These are phyloP conservation scores for Oxystoma pomonae DNA, from an alignment of 2,888 invertebrate species.

Conservation along the genomic window DNA sequence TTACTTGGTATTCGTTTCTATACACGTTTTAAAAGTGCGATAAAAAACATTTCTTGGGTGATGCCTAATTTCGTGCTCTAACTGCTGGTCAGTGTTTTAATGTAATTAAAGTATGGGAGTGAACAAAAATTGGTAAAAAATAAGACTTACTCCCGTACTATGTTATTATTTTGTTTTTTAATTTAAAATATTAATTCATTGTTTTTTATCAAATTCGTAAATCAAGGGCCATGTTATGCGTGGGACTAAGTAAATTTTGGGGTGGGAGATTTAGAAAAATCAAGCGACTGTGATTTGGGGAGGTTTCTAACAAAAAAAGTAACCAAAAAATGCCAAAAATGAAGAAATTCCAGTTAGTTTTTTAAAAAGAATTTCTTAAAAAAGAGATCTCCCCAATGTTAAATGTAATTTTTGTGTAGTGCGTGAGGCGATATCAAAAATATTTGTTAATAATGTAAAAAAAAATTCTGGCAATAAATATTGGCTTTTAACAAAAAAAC, in stretches of 20 bases:
- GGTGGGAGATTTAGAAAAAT: slow-evolving; percentile 35
- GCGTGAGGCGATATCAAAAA: neutral
- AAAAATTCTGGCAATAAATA: slow-evolving; percentile 41
- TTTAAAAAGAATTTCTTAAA: slow-evolving; percentile 29
- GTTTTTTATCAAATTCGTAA: neutral
- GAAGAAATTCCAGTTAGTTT: slow-evolving; percentile 33
- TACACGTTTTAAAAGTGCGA: too few relatives aligned
- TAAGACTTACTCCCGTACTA: too few relatives aligned
- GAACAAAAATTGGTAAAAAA: too few relatives aligned
- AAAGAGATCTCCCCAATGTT: slow-evolving; percentile 45
- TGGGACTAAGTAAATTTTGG: slow-evolving; percentile 14
- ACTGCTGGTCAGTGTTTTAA: too few relatives aligned
- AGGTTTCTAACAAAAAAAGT: slow-evolving; percentile 45
- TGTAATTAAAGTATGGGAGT: too few relatives aligned
- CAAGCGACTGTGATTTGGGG: slow-evolving; percentile 52
- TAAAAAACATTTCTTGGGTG: too few relatives aligned
- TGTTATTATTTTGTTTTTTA: too few relatives aligned
- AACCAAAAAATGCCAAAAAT: slow-evolving; percentile 33
- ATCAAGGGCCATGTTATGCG: neutral
- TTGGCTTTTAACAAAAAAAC: too few relatives aligned
- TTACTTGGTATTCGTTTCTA: too few relatives aligned
- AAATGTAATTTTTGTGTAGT: slow-evolving; percentile 33
- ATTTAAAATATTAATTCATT: too few relatives aligned
- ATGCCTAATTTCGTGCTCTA: too few relatives aligned
- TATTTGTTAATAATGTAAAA: neutral